Evolutionary conservation across 30 jellyfish, hydroid and myxozoan species (phyloP), one percentile per base, ranked within the genome.

Genomic region (Nemopilema nomurai): DNA sequence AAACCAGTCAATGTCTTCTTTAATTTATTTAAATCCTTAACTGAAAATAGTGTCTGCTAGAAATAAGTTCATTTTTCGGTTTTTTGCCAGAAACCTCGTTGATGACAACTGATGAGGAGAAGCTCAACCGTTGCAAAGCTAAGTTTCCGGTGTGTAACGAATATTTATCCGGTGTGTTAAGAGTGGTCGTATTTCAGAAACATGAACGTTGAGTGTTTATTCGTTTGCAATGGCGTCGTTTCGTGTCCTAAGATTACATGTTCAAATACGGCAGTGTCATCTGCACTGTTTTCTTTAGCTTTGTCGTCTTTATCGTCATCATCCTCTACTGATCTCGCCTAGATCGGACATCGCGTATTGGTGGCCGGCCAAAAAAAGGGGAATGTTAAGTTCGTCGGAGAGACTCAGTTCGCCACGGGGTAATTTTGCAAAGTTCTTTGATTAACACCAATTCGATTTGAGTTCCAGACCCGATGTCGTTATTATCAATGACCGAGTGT

Each of bases 331-430:
- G n/a, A n/a, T n/a, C n/a, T n/a, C n/a, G n/a, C 25, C 49, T 65
- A 90, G 97, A 31, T 91, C 33, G 97, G 94, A 21, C 93, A 85
- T 9, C 53, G 69, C 1, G 97, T 85, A 1, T 29, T 74, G 33
- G 93, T 91, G 33, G 96, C 97, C 4, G 97, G 97, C 28, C 96
- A 91, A 49, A 91, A 91, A 49, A 33, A 41, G 13, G 97, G 97
- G 77, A 62, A 22, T 51, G 97, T 86, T 28, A 87, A 87, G 29
- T 91, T 74, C 49, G 76, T 79, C 67, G 97, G 97, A 41, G 85
- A 81, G 63, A 91, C 97, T 1, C 67, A 73, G 29, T 91, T 91
- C 73, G 96, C 97, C 4, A 24, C 92, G 13, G 97, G 97, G 97
- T 90, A 90, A 67, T 49, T 16, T 28, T 8, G 20, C 24, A 22